Percentiles rank a stretch among this genome's conserved stretches.
Evolutionary conservation across 2,888 invertebrate genomes (phyloP).

Genomic region (Scaptomyza flava): DNA sequence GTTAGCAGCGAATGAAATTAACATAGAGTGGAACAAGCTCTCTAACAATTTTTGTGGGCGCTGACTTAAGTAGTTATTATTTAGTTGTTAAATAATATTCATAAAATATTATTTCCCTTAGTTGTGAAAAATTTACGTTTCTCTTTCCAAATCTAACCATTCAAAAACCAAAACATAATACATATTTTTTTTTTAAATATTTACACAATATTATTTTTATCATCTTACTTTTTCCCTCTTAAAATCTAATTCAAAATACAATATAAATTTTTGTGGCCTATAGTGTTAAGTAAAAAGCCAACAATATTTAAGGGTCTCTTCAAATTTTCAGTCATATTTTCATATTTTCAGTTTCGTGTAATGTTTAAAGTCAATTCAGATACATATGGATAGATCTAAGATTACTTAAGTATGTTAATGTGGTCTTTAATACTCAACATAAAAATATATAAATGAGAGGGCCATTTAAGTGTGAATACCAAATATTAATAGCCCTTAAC

Average conservation of each 20-base stretch:
- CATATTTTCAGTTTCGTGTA: constrained; percentile 37
- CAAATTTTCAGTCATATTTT: constrained; percentile 33
- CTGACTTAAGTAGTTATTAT: neutral
- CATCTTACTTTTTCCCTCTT: no score
- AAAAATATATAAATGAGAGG: constrained; percentile 58
- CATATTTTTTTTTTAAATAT: no score
- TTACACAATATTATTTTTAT: no score
- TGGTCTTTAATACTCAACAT: constrained; percentile 21
- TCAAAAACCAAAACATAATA: no score
- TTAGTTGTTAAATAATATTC: neutral
- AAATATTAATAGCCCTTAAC: constrained; percentile 60
- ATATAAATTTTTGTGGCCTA: constrained; percentile 13
- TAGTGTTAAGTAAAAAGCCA: constrained; percentile 1
- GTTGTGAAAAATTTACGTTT: constrained; percentile 2
- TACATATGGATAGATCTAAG: constrained; percentile 41
- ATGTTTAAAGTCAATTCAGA: constrained; percentile 1
- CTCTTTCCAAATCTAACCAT: constrained; percentile 1
- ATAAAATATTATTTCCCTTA: neutral
- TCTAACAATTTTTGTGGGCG: constrained; percentile 5
- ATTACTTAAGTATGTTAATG: constrained; percentile 67
- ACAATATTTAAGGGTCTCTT: constrained; percentile 45
- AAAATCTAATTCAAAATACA: constrained; percentile 9
- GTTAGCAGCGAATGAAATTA: constrained; percentile 26
- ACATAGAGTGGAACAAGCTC: constrained; percentile 12
- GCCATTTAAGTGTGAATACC: constrained; percentile 32